Conservation (phyloP, 2,113 vertebrate species). For the Pogonocichla stellata region DNA sequence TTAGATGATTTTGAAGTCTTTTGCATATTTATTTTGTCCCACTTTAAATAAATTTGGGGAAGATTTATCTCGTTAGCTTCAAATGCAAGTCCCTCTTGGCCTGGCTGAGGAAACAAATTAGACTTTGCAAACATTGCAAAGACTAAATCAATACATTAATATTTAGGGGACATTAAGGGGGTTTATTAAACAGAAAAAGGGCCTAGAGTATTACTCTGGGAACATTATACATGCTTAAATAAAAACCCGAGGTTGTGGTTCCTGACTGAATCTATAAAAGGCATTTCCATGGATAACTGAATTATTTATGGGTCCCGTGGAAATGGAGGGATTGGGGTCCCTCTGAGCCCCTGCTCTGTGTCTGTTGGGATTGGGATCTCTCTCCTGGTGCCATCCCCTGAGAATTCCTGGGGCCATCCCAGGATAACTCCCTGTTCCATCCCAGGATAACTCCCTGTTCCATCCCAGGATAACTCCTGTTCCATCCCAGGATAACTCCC, state of each 20-base stretch:
- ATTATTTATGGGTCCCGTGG: background rate
- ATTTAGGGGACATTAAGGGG: constrained; percentile 70
- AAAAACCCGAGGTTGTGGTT: constrained; percentile 35
- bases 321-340: no score
- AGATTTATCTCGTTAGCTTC: constrained; percentile 75
- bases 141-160: constrained; percentile 76
- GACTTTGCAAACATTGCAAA: constrained; percentile 70
- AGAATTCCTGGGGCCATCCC: background rate
- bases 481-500: background rate
- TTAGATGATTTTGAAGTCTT: constrained; percentile 66
- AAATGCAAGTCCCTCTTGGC: constrained; percentile 70
- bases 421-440: background rate
- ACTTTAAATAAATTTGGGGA: constrained; percentile 72
- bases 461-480: background rate
- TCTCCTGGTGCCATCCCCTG: background rate
- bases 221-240: constrained; percentile 59
- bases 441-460: no score
- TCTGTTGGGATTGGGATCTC: no score
- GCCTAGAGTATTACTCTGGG: constrained; percentile 59
- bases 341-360: no score
- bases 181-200: constrained; percentile 69
- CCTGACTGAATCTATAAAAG: constrained; percentile 30
- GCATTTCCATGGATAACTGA: background rate
- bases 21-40: constrained; percentile 75
- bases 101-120: constrained; percentile 75